Base-by-base conservation (phyloP, 2,888 invertebrate genomes). In the Perithous albicinctus region DNA sequence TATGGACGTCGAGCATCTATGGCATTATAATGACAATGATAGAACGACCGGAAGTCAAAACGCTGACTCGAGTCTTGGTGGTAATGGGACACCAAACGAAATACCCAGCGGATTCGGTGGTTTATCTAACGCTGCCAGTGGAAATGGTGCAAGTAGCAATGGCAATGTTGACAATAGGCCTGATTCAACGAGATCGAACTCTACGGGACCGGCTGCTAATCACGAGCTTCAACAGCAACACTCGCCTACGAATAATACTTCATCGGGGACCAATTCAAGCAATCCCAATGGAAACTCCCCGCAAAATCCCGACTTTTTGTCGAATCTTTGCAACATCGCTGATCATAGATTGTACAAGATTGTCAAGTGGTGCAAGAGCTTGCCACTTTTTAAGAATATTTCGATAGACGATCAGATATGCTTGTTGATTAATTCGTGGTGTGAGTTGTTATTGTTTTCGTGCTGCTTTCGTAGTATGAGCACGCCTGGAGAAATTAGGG, bases 321-420 rank as follows among this genome's bases (percentile, higher is more conserved):
- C 97, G 1, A 97, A 97, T 93, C 94, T 98, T 90, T 98, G 98
- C 94, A 97, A 97, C 91, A 98, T 98, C 82, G 99, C 99, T 59
- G 99, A 99, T 93, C 97, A 98, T 93, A 94, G 99, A 63, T 95
- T 99, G 18, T 99, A 99, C 93, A 98, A 99, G 94, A 98, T 99
- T 87, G 99, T 99, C 84, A 98, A 99, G 92, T 99, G 99, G 99
- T 99, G 99, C 94, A 98, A 99, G 93, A 98, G 98, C 93, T 94
- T 99, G 92, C 99, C 99, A 15, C 95, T 99, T 29, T 99, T 99
- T 93, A 98, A 98, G 92, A 98, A 98, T 93, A 98, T 99, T 88
- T 97, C 98, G 89, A 99, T 99, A 93, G 99, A 99, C 93, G 99
- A 99, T 94, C 99, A 99, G 94, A 99, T 99, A 90, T 97, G 98